A percentile compares a stretch with the other conserved stretches of the same genome.
Evolutionary conservation across 2,888 invertebrate species (phyloP).

Genomic region (Tricholauxania praeusta): DNA sequence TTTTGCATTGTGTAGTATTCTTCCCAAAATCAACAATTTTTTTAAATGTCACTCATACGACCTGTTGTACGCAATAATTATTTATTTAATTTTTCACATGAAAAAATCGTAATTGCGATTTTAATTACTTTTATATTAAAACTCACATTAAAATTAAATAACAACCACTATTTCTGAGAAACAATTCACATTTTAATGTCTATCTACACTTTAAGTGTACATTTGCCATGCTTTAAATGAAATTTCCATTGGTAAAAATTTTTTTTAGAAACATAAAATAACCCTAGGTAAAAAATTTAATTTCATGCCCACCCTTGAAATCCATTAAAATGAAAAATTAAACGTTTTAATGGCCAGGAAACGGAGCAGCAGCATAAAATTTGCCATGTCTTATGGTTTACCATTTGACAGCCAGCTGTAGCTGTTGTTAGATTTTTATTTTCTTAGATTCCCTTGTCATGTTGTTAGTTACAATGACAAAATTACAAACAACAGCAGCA

Average conservation of each 20-base stretch:
- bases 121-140: too few species aligned
- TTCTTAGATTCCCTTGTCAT: background rate
- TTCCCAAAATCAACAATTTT: background rate
- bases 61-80: background rate
- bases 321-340: constrained; percentile 15
- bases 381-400: background rate
- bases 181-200: too few species aligned
- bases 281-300: background rate
- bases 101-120: too few species aligned
- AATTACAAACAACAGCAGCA: too few species aligned
- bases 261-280: background rate
- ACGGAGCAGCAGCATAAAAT: background rate
- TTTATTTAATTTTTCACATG: too few species aligned
- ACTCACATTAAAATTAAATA: too few species aligned
- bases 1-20: too few species aligned
- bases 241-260: too few species aligned
- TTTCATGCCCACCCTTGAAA: constrained; percentile 4
- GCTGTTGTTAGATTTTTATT: background rate
- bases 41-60: constrained; percentile 9
- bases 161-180: too few species aligned
- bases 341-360: background rate
- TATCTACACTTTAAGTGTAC: too few species aligned
- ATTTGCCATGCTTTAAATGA: too few species aligned
- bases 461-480: too few species aligned
- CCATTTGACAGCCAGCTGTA: background rate